Evolutionary conservation across 2,113 vertebrate genomes (phyloP), one percentile per base, ranked within the genome.

Genomic region (Aegotheles bennettii): DNA sequence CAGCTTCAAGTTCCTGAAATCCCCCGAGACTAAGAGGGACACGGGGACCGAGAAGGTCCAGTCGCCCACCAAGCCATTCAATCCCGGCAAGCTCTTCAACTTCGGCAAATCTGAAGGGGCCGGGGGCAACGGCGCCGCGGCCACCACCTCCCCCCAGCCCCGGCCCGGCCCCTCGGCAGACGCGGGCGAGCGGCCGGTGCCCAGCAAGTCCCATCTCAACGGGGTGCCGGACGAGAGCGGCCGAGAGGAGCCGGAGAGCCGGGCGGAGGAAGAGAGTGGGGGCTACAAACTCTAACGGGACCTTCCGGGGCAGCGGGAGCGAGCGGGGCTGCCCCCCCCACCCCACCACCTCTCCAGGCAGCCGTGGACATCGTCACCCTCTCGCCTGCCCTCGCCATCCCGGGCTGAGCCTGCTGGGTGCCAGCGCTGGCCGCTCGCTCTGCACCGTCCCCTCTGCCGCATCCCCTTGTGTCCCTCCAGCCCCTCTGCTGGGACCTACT

Each of bases 1-100:
- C 77, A 99, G 98, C 97, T 99, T 99, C 98, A 99, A 99, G 89
- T 99, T 99, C 96, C 98, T 99, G 64, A 99, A 99, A 92, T 99
- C 99, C 6, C 99, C 99, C 0, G 99, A 99, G 95, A 98, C 98
- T 12, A 99, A 98, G 88, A 98, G 99, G 95, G 99, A 99, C 48
- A 87, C 94, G 0, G 94, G 93, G 90, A 98, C 98, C 13, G 99
- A 99, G 97, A 98, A 98, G 94, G 98, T 98, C 68, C 99, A 99
- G 97, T 99, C 99, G 6, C 99, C 99, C 68, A 99, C 98, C 97
- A 99, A 99, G 94, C 98, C 99, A 86, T 99, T 99, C 98, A 99
- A 99, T 48, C 98, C 99, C 4, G 97, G 98, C 86, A 99, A 99
- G 93, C 98, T 99, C 59, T 99, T 99, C 97, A 98, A 98, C 70